These are phyloP conservation scores for Drosophila truncata DNA, from an alignment of 1,140 invertebrate species.

Conservation along the genomic window DNA sequence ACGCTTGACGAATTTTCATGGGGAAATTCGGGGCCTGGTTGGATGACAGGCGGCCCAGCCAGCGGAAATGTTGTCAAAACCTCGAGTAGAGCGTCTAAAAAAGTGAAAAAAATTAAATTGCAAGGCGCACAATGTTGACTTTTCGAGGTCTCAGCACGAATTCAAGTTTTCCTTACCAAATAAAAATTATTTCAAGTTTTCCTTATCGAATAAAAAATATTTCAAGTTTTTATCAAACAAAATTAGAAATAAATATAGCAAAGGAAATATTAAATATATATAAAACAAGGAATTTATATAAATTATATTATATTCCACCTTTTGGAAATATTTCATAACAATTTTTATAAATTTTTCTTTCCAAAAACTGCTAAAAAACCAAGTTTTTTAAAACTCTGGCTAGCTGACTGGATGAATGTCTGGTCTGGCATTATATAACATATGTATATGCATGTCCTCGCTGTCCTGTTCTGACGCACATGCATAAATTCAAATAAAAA, in stretches of 20 bases:
- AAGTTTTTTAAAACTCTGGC: neutral
- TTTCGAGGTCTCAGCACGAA: neutral
- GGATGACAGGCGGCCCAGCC: slow-evolving; percentile 31
- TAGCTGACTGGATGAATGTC: too few species aligned
- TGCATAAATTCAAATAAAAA: slow-evolving; percentile 75
- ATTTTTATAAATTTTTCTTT: neutral
- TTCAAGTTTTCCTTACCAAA: neutral
- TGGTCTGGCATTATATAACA: neutral
- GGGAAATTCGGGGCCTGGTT: slow-evolving; percentile 20
- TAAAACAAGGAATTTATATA: too few species aligned
- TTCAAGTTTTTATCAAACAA: too few species aligned
- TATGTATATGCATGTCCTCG: neutral
- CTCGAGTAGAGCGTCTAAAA: slow-evolving; percentile 8
- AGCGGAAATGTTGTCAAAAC: slow-evolving; percentile 57
- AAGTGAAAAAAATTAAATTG: slow-evolving; percentile 7
- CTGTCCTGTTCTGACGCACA: slow-evolving; percentile 42
- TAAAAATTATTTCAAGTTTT: neutral
- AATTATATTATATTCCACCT: neutral
- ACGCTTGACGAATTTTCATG: slow-evolving; percentile 67
- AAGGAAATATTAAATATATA: neutral
- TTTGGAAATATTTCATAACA: neutral
- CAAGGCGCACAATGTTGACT: slow-evolving; percentile 17
- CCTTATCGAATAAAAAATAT: neutral
- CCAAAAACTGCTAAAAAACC: neutral
- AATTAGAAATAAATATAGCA: too few species aligned